A percentile compares a stretch with the other conserved stretches of the same genome.
Evolutionary conservation across 2,888 invertebrate genomes (phyloP).

Genomic region (Tiliacea citrago): DNA sequence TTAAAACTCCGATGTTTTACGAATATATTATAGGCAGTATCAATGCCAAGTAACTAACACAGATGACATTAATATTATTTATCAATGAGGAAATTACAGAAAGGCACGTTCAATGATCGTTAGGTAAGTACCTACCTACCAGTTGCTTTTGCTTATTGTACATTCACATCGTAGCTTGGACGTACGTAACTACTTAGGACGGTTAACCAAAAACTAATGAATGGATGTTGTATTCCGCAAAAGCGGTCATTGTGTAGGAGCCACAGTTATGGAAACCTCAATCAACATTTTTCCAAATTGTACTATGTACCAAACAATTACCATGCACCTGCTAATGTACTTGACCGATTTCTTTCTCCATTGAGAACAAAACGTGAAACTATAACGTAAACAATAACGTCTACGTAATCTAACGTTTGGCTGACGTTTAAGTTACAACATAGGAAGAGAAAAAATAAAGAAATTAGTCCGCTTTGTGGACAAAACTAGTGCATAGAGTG

Average conservation of each 20-base stretch:
- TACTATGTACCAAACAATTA: conserved; percentile 39
- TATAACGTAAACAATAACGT: conserved; percentile 46
- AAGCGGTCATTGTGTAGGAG: conserved; percentile 27
- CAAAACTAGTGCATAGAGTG: conserved; percentile 62
- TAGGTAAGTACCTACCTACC: background rate
- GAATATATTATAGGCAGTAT: background rate
- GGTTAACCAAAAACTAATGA: conserved; percentile 23
- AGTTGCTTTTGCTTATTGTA: conserved; percentile 2
- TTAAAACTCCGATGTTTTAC: too few species aligned
- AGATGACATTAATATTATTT: background rate
- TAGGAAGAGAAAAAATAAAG: conserved; percentile 70
- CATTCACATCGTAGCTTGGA: background rate
- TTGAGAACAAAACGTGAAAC: conserved; percentile 32
- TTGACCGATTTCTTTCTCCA: conserved; percentile 52
- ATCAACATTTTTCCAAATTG: conserved; percentile 20
- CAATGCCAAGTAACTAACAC: background rate
- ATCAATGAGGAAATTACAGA: conserved; percentile 2
- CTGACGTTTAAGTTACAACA: conserved; percentile 66
- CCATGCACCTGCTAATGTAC: conserved; percentile 43
- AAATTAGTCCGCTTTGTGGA: conserved; percentile 66
- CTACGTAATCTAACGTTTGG: conserved; percentile 57
- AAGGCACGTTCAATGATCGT: conserved; percentile 6
- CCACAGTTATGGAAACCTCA: conserved; percentile 9
- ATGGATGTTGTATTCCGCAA: conserved; percentile 14
- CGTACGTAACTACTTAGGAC: background rate